A percentile compares a stretch with the other conserved stretches of the same genome.
phyloP scores from a whole-genome alignment of 2,888 invertebrate species.

The Hypsopygia costalis region DNA sequence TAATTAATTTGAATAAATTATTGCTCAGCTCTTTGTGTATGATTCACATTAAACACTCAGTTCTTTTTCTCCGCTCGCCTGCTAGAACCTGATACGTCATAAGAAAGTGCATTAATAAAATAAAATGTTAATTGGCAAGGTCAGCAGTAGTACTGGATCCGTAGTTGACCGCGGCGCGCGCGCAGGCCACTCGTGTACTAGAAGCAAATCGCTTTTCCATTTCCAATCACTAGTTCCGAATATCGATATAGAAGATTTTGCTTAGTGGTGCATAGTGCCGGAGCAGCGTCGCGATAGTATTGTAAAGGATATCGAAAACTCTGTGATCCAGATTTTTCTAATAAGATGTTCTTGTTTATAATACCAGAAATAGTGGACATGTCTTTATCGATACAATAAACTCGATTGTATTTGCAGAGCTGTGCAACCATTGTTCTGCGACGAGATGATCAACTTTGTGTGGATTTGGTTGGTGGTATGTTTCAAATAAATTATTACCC shows the following conservation, averaged over 20 bases:
- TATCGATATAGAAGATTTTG: constrained; percentile 55
- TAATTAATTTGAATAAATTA: constrained; percentile 7
- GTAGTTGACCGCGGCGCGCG: constrained; percentile 71
- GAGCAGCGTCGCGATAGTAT: constrained; percentile 27
- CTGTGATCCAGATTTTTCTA: constrained; percentile 1
- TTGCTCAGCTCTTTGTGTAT: constrained; percentile 37
- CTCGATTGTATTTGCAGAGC: constrained; percentile 40
- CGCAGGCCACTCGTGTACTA: constrained; percentile 74
- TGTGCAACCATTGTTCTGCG: constrained; percentile 41
- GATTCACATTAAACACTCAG: constrained; percentile 17
- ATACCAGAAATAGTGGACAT: constrained; percentile 66
- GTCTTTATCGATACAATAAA: constrained; percentile 74
- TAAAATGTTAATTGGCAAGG: constrained; percentile 76
- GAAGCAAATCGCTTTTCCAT: constrained; percentile 66
- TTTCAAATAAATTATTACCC: too few species aligned
- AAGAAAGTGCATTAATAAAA: constrained; percentile 78
- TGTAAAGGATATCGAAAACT: not conserved
- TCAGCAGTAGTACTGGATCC: constrained; percentile 56
- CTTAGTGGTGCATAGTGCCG: constrained; percentile 63
- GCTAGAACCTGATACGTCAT: constrained; percentile 46
- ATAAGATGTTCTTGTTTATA: constrained; percentile 57
- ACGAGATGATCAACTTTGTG: constrained; percentile 65
- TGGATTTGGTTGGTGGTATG: constrained; percentile 71
- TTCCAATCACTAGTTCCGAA: constrained; percentile 37
- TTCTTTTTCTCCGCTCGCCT: constrained; percentile 28